phyloP scores from a whole-genome alignment of 2,888 invertebrate species.

The Leuctra nigra region DNA sequence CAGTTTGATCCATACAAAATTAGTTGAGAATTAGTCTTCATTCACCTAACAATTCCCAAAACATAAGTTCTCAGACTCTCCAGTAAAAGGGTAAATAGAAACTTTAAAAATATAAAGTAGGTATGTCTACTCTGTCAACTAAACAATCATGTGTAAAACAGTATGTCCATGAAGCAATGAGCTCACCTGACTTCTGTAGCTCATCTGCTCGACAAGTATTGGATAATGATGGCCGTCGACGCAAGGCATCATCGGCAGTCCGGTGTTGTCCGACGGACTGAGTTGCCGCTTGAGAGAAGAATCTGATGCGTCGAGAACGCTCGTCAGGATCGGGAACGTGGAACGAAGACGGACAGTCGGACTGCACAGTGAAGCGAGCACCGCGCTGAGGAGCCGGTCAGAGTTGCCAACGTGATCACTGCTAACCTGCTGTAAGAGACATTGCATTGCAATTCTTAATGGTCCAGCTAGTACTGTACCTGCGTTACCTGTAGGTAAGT shows the following conservation, averaged over 20 bases:
- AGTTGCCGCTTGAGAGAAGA: constrained; percentile 45
- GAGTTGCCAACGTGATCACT: background rate
- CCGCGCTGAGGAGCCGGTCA: constrained; percentile 66
- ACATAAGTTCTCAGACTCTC: too few relatives aligned
- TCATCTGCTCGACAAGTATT: constrained; percentile 71
- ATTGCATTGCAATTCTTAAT: too few relatives aligned
- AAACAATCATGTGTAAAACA: background rate
- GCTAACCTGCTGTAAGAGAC: background rate
- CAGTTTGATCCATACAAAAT: too few relatives aligned
- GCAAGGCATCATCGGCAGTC: constrained; percentile 57
- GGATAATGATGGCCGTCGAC: constrained; percentile 67
- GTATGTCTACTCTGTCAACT: too few relatives aligned
- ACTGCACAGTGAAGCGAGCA: constrained; percentile 77
- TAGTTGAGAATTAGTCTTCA: background rate
- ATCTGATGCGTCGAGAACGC: constrained; percentile 43
- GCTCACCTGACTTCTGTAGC: constrained; percentile 50
- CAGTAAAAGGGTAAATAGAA: too few relatives aligned
- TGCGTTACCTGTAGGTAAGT: too few relatives aligned
- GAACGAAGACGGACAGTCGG: constrained; percentile 66
- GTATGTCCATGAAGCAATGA: background rate
- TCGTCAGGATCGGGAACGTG: constrained; percentile 63
- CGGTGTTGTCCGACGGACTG: constrained; percentile 63
- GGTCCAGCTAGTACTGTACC: too few relatives aligned
- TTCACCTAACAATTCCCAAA: background rate
- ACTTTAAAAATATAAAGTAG: too few relatives aligned